Evolutionary conservation across 2,888 invertebrate genomes (phyloP), one percentile per base, ranked within the genome.

Genomic region (Rhorus exstirpatorius): DNA sequence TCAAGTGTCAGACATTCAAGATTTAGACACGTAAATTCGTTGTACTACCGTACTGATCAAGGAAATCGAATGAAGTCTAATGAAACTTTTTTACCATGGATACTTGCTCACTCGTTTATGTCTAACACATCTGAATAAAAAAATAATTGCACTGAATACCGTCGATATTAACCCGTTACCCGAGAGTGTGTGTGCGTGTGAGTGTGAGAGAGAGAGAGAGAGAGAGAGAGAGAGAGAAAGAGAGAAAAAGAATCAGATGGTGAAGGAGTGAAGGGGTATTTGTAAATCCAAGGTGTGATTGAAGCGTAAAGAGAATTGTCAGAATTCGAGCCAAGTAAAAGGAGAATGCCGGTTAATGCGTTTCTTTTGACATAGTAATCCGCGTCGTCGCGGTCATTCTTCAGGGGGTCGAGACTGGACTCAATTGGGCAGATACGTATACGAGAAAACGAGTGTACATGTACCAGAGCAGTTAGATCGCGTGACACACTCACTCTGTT

Each of bases 231-330:
- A 35, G 10, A 49, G 38, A 46, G 19, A 51, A 14, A 21, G 41
- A n/a, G 63, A 31, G 19, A n/a, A 10, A 10, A 10, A 44, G n/a
- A 44, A n/a, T n/a, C 10, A 12, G 61, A n/a, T 21, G 10, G n/a
- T n/a, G n/a, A n/a, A n/a, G n/a, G n/a, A 61, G 79, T 68, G 75
- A 80, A 80, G 68, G 80, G 70, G 44, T 65, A 63, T 46, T 35
- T 41, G 60, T 46, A 31, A 53, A 61, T 51, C 31, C 31, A 12
- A 6, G 8, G 21, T 49, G 55, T 24, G 60, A 72, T 35, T 44
- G 71, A 71, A 72, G 81, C 77, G 58, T 60, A 51, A 60, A 72
- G 72, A 53, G 67, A 81, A 60, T 81, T 81, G 65, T 53, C 14
- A 67, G 51, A 19, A 67, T 53, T 65, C 49, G 17, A 55, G 53